Evolutionary conservation across 2,113 vertebrate genomes (phyloP).

Genomic region (Chauna torquata): DNA sequence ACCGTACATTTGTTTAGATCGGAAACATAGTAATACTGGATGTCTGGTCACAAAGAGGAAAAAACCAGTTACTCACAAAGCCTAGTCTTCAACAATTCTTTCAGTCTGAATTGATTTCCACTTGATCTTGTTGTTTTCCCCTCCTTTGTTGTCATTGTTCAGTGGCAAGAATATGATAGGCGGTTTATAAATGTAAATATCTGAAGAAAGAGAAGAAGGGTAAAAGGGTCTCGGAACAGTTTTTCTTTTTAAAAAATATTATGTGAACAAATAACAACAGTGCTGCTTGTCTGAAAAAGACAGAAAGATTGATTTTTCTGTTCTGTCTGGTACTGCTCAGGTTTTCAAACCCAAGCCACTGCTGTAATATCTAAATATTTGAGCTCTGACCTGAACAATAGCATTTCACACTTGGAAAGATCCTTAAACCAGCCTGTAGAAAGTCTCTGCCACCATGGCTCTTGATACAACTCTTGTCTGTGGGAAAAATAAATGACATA

Average conservation of each 20-base stretch:
- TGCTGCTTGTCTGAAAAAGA: neutral
- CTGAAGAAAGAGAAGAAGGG: neutral
- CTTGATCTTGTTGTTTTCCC: neutral
- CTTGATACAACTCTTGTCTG: neutral
- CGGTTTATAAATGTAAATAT: constrained; percentile 4
- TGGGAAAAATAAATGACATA: neutral
- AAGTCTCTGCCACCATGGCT: neutral
- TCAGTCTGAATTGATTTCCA: constrained; percentile 21
- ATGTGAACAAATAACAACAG: neutral
- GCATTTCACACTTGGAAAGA: constrained; percentile 16
- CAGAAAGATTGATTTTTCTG: constrained; percentile 44
- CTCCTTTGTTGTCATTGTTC: neutral
- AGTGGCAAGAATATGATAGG: neutral
- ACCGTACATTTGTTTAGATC: neutral
- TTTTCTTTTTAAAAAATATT: neutral
- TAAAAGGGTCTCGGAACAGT: neutral
- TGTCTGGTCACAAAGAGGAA: neutral
- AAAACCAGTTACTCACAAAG: neutral
- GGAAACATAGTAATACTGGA: neutral
- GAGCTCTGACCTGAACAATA: constrained; percentile 13
- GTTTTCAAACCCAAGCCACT: neutral
- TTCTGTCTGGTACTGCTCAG: neutral
- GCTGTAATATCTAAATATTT: neutral
- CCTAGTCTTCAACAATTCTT: neutral
- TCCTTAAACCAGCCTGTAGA: neutral